Percentiles rank a stretch among this genome's conserved stretches.
Conservation (phyloP, 1,140 invertebrate genomes). For the Drosophila lowei region DNA sequence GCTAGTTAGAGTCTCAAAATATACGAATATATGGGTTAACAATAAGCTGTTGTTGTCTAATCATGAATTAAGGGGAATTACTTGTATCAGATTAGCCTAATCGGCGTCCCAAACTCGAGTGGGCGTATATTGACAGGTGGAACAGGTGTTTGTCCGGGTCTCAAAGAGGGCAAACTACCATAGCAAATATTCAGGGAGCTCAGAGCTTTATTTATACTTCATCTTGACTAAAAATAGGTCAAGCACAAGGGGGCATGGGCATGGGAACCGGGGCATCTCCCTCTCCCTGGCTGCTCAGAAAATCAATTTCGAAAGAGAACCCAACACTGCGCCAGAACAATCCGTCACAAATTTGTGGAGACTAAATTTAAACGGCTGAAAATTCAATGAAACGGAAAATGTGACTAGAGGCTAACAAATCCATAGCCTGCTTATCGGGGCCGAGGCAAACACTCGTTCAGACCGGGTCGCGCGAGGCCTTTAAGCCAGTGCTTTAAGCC, state of each 20-base stretch:
- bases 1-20: constrained; percentile 1
- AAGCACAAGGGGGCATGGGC: neutral
- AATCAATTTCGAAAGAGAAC: constrained; percentile 39
- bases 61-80: constrained; percentile 1
- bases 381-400: constrained; percentile 69
- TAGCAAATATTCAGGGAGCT: neutral
- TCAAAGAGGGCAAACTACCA: neutral
- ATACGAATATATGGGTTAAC: neutral
- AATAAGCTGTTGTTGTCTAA: constrained; percentile 18
- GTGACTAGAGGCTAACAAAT: constrained; percentile 60
- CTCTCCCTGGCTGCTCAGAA: neutral
- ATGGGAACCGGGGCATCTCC: neutral
- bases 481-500: constrained; percentile 44
- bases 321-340: constrained; percentile 3
- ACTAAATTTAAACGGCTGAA: constrained; percentile 72
- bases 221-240: constrained; percentile 16
- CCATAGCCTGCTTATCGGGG: constrained; percentile 72
- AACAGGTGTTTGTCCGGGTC: constrained; percentile 25
- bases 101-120: constrained; percentile 2
- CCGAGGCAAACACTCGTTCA: constrained; percentile 45
- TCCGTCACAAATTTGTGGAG: constrained; percentile 33
- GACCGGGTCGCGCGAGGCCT: constrained; percentile 35
- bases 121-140: constrained; percentile 6
- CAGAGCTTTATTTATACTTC: constrained; percentile 5
- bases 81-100: constrained; percentile 27